Evolutionary conservation across 2,888 invertebrate species (phyloP), one percentile per base, ranked within the genome.

Genomic region (Xylophagus ater): DNA sequence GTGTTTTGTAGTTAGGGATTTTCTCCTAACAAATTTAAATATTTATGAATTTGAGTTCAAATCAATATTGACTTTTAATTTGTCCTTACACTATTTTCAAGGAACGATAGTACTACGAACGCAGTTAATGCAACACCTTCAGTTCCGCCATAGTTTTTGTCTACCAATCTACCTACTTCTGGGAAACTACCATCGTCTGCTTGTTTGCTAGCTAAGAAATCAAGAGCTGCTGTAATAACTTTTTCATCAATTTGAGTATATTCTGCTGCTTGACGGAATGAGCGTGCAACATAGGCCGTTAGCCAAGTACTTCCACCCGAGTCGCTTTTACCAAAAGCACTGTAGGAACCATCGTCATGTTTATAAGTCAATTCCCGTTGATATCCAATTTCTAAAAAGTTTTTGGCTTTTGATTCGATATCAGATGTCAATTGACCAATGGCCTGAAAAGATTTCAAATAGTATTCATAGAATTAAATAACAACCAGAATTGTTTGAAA

Each of bases 231-330:
- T 9, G 67, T 65, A 37, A 88, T 71, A 5, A 86, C 71, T 34
- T 64, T 62, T 20, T 73, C 68, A 47, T 89, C 88, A 18, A 90
- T 70, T 47, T 72, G 74, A 17, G 86, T 81, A 54, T 78, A 79
- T 14, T 69, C 63, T 26, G 66, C 69, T 1, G 86, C 86, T 60
- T 82, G 79, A 41, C 72, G 73, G 62, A 90, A 84, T 1, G 84
- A 78, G 49, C 81, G 74, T 1, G 78, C 73, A 1, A 87, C 86
- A 57, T 89, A 89, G 1, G 89, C 87, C 2, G 89, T 88, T 42
- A 90, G 64, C 86, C 83, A 82, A 2, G 74, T 74, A 25, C 85
- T 86, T 1, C 86, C 79, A 64, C 67, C 57, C 0, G 65, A 53
- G 52, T 79, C 78, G 0, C 72, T 64, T 5, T 74, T 66, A 0